Conservation (phyloP, 2,797 vertebrate species). For the Urocyon cinereoargenteus region DNA sequence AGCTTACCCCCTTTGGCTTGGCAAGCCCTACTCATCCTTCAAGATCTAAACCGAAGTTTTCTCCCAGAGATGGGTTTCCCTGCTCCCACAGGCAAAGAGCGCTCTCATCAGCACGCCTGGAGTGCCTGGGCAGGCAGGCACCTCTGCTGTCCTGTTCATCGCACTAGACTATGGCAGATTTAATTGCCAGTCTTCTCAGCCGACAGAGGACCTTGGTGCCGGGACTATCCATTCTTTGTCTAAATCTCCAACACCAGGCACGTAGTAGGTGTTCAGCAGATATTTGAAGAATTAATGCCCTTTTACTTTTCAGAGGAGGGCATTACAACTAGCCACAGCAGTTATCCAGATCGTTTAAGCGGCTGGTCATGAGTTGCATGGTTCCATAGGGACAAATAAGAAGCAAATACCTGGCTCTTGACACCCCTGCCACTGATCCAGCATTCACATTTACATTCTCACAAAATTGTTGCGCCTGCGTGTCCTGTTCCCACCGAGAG, state of each 20-base stretch:
- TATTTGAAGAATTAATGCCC: neutral
- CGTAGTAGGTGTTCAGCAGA: neutral
- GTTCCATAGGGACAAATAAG: neutral
- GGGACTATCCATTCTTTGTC: neutral
- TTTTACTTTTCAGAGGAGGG: slow-evolving; percentile 53
- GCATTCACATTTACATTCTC: neutral
- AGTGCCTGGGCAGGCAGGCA: neutral
- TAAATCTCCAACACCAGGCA: neutral
- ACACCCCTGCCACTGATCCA: neutral
- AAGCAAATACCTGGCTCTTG: neutral
- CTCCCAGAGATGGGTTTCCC: neutral
- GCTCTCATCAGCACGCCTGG: neutral
- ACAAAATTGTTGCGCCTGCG: neutral
- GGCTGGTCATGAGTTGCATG: neutral
- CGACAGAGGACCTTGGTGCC: neutral
- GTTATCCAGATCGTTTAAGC: neutral
- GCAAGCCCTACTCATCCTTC: neutral
- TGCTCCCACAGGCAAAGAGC: neutral
- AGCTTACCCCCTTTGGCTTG: neutral
- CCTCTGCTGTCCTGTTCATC: neutral
- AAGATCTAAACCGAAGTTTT: neutral
- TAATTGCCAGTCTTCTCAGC: neutral
- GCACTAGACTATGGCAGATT: neutral
- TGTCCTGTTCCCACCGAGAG: neutral
- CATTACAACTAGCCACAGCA: slow-evolving; percentile 28